Evolutionary conservation across 2,113 vertebrate species (phyloP).

Genomic region (Trochalopteron elliotii): DNA sequence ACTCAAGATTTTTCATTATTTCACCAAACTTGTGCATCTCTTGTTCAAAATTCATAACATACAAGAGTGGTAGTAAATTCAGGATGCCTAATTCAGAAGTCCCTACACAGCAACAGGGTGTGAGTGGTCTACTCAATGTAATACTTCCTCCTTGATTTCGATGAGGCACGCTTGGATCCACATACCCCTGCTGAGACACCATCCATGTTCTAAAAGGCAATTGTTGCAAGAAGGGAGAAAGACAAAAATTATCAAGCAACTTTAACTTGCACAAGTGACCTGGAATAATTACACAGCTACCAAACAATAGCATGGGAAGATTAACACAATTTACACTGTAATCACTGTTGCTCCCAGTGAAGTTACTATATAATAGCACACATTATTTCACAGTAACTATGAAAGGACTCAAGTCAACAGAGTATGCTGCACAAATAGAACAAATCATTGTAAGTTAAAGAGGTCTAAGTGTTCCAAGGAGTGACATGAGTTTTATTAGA

Average conservation of each 20-base stretch:
- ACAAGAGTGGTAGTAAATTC: not conserved
- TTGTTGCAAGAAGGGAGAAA: not conserved
- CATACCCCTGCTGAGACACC: not conserved
- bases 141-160: not conserved
- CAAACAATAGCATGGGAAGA: conserved; percentile 47
- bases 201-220: not conserved
- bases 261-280: conserved; percentile 53
- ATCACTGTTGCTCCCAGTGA: conserved; percentile 48
- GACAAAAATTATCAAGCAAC: conserved; percentile 31
- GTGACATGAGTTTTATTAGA: not conserved
- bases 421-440: conserved; percentile 11
- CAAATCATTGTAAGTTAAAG: conserved; percentile 33
- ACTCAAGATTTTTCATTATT: not conserved
- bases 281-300: conserved; percentile 41
- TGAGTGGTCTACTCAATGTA: not conserved
- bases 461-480: conserved; percentile 17
- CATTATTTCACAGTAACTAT: conserved; percentile 63
- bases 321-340: conserved; percentile 45
- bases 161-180: not conserved
- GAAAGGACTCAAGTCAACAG: conserved; percentile 39
- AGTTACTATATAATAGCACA: conserved; percentile 56
- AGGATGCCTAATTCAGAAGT: not conserved
- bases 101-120: not conserved
- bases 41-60: not conserved
- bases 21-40: not conserved